phyloP scores from a whole-genome alignment of 2,888 invertebrate species.

The Polydesmus complanatus region DNA sequence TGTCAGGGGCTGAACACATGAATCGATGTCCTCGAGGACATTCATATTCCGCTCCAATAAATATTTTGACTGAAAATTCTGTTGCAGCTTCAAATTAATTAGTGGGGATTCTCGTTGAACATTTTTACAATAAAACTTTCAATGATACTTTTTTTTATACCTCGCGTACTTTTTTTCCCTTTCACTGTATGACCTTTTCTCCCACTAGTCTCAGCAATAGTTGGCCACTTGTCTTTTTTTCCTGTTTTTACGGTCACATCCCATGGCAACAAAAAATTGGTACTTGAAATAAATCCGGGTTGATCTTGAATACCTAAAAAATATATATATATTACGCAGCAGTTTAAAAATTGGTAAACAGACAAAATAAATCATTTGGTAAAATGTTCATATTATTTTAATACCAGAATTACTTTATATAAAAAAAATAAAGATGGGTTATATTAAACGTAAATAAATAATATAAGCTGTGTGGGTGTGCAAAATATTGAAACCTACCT shows the following conservation, averaged over 20 bases:
- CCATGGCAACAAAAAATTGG: slow-evolving; percentile 87
- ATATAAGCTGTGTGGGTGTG: neutral
- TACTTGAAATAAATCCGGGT: slow-evolving; percentile 75
- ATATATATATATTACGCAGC: neutral
- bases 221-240: slow-evolving; percentile 31
- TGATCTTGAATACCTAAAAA: slow-evolving; percentile 65
- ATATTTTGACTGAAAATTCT: slow-evolving; percentile 68
- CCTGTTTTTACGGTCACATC: slow-evolving; percentile 56
- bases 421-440: neutral
- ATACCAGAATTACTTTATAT: neutral
- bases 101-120: no score
- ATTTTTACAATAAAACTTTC: neutral
- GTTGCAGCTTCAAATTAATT: slow-evolving; percentile 26
- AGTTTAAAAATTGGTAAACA: no score
- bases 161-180: slow-evolving; percentile 26
- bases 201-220: slow-evolving; percentile 28
- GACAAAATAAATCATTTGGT: no score
- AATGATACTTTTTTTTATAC: neutral
- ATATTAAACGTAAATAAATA: slow-evolving; percentile 16
- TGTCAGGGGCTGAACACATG: slow-evolving; percentile 76
- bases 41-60: slow-evolving; percentile 93
- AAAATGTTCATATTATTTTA: neutral
- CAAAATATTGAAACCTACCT: slow-evolving; percentile 23
- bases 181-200: slow-evolving; percentile 25
- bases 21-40: slow-evolving; percentile 94